Evolutionary conservation across 2,888 invertebrate genomes (phyloP), one percentile per base, ranked within the genome.

Genomic region (Erebia epiphron): DNA sequence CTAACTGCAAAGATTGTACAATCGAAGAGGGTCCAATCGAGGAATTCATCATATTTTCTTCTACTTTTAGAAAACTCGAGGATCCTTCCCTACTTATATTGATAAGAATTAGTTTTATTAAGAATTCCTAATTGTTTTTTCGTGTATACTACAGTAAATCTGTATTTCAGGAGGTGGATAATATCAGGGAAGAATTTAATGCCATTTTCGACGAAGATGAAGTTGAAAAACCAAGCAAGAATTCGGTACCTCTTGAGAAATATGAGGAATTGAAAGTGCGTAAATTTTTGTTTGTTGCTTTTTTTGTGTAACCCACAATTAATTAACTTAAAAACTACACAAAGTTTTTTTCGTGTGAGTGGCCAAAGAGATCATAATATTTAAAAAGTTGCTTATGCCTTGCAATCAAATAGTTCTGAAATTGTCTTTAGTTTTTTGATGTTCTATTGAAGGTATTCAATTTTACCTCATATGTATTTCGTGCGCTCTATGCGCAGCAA

Each of bases 121-220:
- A 56, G 11, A 21, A 18, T 11, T 21, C 10, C 18, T 52, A 9
- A 18, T 18, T n/a, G 1, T 56, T 21, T 56, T 56, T 14, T 26
- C 14, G 2, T 41, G 10, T 11, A 16, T 16, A 41, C 14, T 49
- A 62, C 62, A 56, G 21, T 58, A 49, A 14, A 54, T 16, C 49
- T 57, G 18, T 73, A 70, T 88, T 86, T 67, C 84, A 91, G 91
- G 91, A 91, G 79, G 79, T 91, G 73, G 86, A 87, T 21, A 90
- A 88, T 75, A 86, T 91, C 67, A 88, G 82, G 63, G 91, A 91
- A 69, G 91, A 91, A 73, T 90, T 84, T 77, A 85, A 82, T 74
- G 62, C 79, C 1, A 78, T 79, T 71, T 91, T 91, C 73, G 88
- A 89, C 54, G 91, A 91, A 7, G 90, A 91, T 0, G 91, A 91